Evolutionary conservation across 2,888 invertebrate genomes (phyloP).

Genomic region (Drosophila quinaria): DNA sequence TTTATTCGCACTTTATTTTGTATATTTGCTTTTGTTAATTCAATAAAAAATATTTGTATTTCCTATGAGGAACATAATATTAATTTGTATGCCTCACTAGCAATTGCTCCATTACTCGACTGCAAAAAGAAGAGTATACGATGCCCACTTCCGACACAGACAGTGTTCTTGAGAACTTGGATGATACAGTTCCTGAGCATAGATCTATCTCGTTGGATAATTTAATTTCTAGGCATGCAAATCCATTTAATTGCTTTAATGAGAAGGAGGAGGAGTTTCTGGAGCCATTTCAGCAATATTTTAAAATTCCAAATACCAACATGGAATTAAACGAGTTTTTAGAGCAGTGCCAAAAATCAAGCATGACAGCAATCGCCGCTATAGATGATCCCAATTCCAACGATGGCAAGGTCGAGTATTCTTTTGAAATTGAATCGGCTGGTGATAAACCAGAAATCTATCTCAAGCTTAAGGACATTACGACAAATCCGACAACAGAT

Average conservation of each 20-base stretch:
- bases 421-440: conserved; percentile 31
- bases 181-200: conserved; percentile 35
- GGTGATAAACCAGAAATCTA: conserved; percentile 23
- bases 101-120: conserved; percentile 39
- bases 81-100: conserved; percentile 11
- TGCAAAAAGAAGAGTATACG: conserved; percentile 27
- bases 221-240: not conserved
- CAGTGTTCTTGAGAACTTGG: conserved; percentile 32
- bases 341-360: not conserved
- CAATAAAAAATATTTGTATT: not conserved
- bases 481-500: not conserved
- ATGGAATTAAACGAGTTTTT: not conserved
- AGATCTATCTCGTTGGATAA: not conserved
- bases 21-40: not conserved
- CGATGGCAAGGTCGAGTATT: conserved; percentile 23
- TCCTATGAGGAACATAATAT: not conserved
- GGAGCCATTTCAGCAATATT: conserved; percentile 18
- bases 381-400: not conserved
- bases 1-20: too few species aligned
- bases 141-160: conserved; percentile 1
- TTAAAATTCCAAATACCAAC: not conserved
- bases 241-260: not conserved
- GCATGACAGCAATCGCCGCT: not conserved
- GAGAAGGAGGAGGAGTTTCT: conserved; percentile 5
- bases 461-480: conserved; percentile 26